phyloP scores from a whole-genome alignment of 2,888 invertebrate genomes.

The Synergus laeviventris region DNA sequence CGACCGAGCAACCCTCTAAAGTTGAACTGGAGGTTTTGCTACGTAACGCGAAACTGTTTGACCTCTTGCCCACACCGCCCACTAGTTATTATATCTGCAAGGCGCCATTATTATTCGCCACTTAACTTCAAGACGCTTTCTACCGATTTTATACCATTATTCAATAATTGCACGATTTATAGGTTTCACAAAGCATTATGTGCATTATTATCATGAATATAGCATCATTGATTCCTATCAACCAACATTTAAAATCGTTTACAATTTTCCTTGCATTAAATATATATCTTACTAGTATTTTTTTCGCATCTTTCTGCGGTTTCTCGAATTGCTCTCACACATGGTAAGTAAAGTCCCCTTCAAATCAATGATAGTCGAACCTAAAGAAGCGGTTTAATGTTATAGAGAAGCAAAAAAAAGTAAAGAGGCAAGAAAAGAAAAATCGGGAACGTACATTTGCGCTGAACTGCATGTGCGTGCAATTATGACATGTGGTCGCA shows the following conservation, averaged over 20 bases:
- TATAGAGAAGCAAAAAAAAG: conserved; percentile 41
- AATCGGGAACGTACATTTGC: conserved; percentile 35
- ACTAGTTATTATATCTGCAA: conserved; percentile 19
- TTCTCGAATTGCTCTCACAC: neutral
- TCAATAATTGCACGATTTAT: neutral
- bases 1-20: conserved; percentile 44
- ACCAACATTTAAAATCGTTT: no score
- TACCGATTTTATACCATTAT: neutral
- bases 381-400: conserved; percentile 19
- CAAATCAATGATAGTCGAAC: neutral
- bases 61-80: conserved; percentile 32
- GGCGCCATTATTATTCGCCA: conserved; percentile 14
- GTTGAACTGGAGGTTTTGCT: conserved; percentile 22
- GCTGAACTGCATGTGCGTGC: conserved; percentile 44
- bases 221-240: no score
- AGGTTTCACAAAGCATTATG: no score
- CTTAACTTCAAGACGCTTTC: conserved; percentile 12
- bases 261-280: no score
- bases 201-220: no score
- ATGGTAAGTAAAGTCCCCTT: neutral
- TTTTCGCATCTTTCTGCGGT: neutral
- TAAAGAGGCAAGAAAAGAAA: conserved; percentile 38
- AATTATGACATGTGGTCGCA: conserved; percentile 56
- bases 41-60: conserved; percentile 26
- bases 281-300: no score